Percentiles rank a stretch among this genome's conserved stretches.
Evolutionary conservation across 2,113 vertebrate genomes (phyloP).

Genomic region (Chloebia gouldiae): DNA sequence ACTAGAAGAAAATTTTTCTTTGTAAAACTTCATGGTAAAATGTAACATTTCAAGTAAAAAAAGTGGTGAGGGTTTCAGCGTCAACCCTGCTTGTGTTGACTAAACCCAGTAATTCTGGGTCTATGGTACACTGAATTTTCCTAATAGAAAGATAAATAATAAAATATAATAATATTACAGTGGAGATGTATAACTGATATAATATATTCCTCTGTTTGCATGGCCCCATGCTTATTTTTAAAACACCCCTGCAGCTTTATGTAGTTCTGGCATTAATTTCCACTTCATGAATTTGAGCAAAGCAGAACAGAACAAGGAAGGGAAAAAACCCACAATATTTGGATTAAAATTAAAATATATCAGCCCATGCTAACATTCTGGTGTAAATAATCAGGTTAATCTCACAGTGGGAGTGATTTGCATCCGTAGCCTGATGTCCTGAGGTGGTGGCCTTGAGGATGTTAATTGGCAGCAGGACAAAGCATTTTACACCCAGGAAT

Average conservation of each 20-base stretch:
- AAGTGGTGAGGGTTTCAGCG: not conserved
- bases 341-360: not conserved
- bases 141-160: not conserved
- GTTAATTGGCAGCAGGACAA: conserved; percentile 12
- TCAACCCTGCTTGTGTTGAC: not conserved
- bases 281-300: not conserved
- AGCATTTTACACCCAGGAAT: conserved; percentile 15
- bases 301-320: not conserved
- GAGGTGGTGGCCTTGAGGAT: not conserved
- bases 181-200: not conserved
- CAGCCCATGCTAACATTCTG: not conserved
- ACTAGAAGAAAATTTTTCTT: not conserved
- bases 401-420: not conserved
- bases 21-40: not conserved
- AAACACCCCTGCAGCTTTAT: not conserved
- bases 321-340: not conserved
- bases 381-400: not conserved
- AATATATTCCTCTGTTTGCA: not conserved
- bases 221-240: not conserved
- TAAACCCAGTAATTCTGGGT: not conserved
- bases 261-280: not conserved
- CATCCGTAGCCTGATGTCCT: not conserved
- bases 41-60: not conserved
- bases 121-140: not conserved
- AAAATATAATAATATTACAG: not conserved